Evolutionary conservation across 2,797 vertebrate species (phyloP), one percentile per base, ranked within the genome.

Genomic region (Rhinatrema bivittatum): DNA sequence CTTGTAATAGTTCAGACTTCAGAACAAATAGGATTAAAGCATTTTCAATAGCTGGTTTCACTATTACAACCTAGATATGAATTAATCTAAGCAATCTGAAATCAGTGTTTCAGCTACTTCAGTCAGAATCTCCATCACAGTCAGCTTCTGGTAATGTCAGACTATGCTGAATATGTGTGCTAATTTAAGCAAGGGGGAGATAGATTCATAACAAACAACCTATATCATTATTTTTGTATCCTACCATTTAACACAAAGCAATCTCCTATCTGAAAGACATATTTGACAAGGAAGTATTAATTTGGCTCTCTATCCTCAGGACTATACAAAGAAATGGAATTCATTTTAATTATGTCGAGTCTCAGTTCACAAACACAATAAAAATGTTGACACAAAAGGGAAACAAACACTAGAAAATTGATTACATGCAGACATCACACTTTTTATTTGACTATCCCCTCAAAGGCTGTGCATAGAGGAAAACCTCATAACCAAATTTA

Each of bases 361-460:
- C 10, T 53, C 22, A 16, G 21, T 46, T 44, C 20, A 24, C 22
- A 59, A 53, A 52, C 16, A 61, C 18, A 33, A 38, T 27, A 28
- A 34, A 44, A 62, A 53, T 6, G 15, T 7, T 40, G 5, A 25
- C 3, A 2, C n/a, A 10, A 19, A 25, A 37, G 36, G 23, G 54
- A 68, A 52, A 50, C 12, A n/a, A 46, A 7, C 9, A 36, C 20
- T 9, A 55, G 22, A 56, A 65, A 63, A 49, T 18, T n/a, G 2
- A 28, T 58, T 57, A 14, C 30, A 20, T 10, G 32, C 33, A 46
- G 10, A 46, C 14, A 50, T 29, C 29, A 55, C 0, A 4, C 12
- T 18, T 70, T 59, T 55, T 47, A 9, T 49, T 54, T 16, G 17
- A 3, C 16, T 50, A 13, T 37, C 63, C 41, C 32, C 49, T 39